These are phyloP conservation scores for Phaonia tiefii DNA, from an alignment of 2,888 invertebrate genomes.

Conservation along the genomic window DNA sequence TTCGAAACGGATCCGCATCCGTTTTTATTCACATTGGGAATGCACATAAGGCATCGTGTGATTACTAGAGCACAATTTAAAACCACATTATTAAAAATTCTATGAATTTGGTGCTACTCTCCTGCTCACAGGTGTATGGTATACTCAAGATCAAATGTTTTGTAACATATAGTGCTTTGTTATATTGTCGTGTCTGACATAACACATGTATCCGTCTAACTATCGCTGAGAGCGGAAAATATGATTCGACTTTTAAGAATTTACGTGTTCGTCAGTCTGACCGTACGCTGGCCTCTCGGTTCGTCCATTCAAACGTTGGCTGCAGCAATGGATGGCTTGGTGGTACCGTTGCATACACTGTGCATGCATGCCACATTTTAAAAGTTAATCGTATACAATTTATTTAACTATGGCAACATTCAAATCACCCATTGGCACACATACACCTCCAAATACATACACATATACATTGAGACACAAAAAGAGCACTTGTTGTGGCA, in stretches of 20 bases:
- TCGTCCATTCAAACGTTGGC: neutral
- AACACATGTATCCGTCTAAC: neutral
- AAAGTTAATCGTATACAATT: conserved; percentile 46
- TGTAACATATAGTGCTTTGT: neutral
- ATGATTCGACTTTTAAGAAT: conserved; percentile 16
- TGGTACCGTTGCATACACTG: conserved; percentile 2
- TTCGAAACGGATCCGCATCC: no score
- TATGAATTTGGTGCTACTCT: no score
- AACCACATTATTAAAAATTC: no score
- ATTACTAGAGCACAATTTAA: no score
- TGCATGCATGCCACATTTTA: conserved; percentile 32
- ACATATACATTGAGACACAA: conserved; percentile 2
- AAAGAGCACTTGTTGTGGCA: conserved; percentile 60
- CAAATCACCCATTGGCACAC: conserved; percentile 37
- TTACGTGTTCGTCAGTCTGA: conserved; percentile 1
- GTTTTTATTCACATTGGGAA: no score
- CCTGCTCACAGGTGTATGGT: neutral
- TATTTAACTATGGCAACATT: conserved; percentile 40
- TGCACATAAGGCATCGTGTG: no score
- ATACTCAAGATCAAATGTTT: conserved; percentile 3
- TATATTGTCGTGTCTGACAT: neutral
- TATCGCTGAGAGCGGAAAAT: neutral
- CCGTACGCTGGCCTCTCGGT: neutral
- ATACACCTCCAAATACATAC: conserved; percentile 17
- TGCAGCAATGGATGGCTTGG: neutral